Conservation (phyloP, 2,113 vertebrate genomes). For the Felis chaus region DNA sequence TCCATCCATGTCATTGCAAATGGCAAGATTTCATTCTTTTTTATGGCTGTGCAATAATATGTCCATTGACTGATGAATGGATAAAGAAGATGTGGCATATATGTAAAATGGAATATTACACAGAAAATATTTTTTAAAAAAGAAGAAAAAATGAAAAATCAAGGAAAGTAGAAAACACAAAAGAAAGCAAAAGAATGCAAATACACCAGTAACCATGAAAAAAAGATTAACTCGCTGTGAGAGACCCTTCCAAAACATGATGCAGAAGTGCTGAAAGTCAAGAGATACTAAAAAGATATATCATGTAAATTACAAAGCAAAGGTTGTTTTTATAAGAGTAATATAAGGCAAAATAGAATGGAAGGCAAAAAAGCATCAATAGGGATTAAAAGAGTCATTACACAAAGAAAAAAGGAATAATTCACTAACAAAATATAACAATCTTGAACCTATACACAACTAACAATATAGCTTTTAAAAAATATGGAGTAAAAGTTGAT, state of each 20-base stretch:
- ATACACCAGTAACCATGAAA: neutral
- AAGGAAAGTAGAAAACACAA: neutral
- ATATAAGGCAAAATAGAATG: neutral
- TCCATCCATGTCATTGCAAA: neutral
- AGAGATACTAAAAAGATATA: neutral
- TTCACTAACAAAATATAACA: neutral
- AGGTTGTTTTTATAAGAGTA: neutral
- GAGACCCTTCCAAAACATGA: neutral
- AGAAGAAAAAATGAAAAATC: neutral
- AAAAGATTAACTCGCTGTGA: neutral
- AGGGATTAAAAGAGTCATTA: neutral
- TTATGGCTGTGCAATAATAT: neutral
- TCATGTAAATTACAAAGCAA: neutral
- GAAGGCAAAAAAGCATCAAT: neutral
- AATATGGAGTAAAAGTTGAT: neutral
- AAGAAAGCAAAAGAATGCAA: neutral
- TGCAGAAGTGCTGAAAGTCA: conserved; percentile 37
- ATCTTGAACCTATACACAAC: neutral
- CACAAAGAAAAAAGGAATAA: neutral
- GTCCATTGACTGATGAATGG: neutral
- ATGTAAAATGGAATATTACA: neutral
- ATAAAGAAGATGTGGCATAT: neutral
- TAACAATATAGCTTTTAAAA: neutral
- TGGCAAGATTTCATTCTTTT: neutral
- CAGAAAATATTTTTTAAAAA: neutral